Conservation (phyloP, 2,113 vertebrate species). For the Stercorarius parasiticus region DNA sequence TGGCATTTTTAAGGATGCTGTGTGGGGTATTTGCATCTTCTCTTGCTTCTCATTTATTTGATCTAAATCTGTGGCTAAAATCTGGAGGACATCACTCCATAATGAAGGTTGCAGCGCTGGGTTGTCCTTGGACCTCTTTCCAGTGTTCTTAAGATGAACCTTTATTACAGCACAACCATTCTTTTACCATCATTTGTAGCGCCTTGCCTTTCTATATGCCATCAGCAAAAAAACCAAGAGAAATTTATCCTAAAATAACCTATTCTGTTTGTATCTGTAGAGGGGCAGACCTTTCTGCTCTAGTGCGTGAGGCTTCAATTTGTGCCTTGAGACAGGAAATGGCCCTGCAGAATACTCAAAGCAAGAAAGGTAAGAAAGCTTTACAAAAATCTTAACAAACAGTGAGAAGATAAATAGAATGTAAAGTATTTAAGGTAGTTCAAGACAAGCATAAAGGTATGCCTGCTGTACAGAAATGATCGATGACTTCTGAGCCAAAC, state of each 20-base stretch:
- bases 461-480: neutral
- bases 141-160: neutral
- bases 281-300: conserved; percentile 90
- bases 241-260: neutral
- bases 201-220: neutral
- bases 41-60: neutral
- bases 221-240: neutral
- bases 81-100: neutral
- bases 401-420: neutral
- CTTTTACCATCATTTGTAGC: neutral
- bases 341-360: conserved; percentile 3
- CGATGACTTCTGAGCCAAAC: neutral
- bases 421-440: neutral
- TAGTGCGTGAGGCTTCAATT: conserved; percentile 91
- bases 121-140: neutral
- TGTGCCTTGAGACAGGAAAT: conserved; percentile 84
- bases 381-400: neutral
- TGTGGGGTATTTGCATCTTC: neutral
- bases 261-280: conserved; percentile 62
- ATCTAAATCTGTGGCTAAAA: neutral
- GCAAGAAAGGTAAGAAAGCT: conserved; percentile 61
- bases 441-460: neutral
- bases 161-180: neutral
- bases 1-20: neutral
- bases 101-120: neutral